Percentiles rank a stretch among this genome's conserved stretches.
Evolutionary conservation across 2,113 vertebrate genomes (phyloP).

Genomic region (Erinaceus europaeus): DNA sequence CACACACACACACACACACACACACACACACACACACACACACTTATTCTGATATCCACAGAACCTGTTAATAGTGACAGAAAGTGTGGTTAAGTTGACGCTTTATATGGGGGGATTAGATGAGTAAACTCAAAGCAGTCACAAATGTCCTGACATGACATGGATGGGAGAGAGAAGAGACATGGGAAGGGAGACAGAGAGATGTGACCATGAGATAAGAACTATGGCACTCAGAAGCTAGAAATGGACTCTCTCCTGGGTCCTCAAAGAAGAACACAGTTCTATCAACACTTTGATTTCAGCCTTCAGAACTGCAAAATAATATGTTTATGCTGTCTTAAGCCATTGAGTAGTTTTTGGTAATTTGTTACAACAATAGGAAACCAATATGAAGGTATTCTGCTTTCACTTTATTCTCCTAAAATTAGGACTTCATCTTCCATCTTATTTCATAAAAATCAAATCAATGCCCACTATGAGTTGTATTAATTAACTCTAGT

Average conservation of each 20-base stretch:
- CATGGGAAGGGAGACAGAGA: neutral
- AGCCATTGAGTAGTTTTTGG: neutral
- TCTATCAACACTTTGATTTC: neutral
- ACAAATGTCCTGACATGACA: neutral
- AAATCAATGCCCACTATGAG: neutral
- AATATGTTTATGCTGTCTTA: neutral
- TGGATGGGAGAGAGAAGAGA: neutral
- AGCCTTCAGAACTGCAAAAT: neutral
- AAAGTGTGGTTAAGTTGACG: neutral
- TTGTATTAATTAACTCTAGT: conserved; percentile 33
- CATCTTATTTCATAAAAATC: conserved; percentile 6
- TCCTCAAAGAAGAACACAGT: neutral
- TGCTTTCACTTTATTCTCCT: neutral
- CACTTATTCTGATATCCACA: neutral
- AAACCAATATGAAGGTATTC: neutral
- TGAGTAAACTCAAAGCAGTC: neutral
- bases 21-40: too few relatives aligned
- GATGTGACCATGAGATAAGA: accelerated
- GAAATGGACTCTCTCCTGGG: neutral
- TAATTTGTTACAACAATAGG: neutral
- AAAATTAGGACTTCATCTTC: neutral
- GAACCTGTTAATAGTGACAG: too few relatives aligned
- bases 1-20: too few relatives aligned
- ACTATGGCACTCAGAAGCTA: neutral
- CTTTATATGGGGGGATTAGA: neutral